A percentile compares a stretch with the other conserved stretches of the same genome.
Evolutionary conservation across 2,113 vertebrate genomes (phyloP).

Genomic region (Scortum barcoo): DNA sequence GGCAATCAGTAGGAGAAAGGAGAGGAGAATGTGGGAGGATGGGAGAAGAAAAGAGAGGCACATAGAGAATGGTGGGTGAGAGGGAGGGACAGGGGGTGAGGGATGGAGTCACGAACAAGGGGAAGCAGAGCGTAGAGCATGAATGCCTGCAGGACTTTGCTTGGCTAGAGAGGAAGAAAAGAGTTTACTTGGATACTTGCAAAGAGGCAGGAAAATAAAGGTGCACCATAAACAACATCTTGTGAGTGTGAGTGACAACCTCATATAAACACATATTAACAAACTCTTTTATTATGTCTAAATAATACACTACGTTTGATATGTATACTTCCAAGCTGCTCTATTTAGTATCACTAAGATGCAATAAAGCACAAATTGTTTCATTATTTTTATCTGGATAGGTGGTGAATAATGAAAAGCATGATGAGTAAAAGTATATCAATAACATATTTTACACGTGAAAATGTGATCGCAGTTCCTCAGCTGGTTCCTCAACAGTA

Average conservation of each 20-base stretch:
- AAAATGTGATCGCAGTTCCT: not conserved
- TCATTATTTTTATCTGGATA: not conserved
- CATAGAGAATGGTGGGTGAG: conserved; percentile 58
- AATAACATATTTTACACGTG: not conserved
- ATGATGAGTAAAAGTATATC: not conserved
- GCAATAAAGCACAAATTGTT: not conserved
- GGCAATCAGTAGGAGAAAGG: conserved; percentile 73
- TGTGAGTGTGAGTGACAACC: conserved; percentile 21
- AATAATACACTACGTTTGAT: not conserved
- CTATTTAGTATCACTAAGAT: not conserved
- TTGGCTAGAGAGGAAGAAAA: conserved; percentile 56
- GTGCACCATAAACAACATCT: conserved; percentile 24
- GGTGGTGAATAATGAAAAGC: not conserved
- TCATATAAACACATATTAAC: not conserved
- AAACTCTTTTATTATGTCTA: not conserved
- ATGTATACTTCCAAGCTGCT: not conserved
- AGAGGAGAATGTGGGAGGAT: conserved; percentile 62
- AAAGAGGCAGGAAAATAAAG: conserved; percentile 51
- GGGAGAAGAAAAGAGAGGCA: conserved; percentile 61
- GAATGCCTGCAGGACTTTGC: conserved; percentile 73
- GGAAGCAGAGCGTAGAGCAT: conserved; percentile 65
- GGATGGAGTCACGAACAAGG: conserved; percentile 69
- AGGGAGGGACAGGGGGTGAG: conserved; percentile 51
- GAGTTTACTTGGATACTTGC: conserved; percentile 61
- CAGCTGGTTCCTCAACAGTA: not conserved